Percentiles rank a stretch among this genome's conserved stretches.
These are phyloP conservation scores for Rhyacophila evoluta DNA, from an alignment of 2,888 invertebrate genomes.

Conservation along the genomic window DNA sequence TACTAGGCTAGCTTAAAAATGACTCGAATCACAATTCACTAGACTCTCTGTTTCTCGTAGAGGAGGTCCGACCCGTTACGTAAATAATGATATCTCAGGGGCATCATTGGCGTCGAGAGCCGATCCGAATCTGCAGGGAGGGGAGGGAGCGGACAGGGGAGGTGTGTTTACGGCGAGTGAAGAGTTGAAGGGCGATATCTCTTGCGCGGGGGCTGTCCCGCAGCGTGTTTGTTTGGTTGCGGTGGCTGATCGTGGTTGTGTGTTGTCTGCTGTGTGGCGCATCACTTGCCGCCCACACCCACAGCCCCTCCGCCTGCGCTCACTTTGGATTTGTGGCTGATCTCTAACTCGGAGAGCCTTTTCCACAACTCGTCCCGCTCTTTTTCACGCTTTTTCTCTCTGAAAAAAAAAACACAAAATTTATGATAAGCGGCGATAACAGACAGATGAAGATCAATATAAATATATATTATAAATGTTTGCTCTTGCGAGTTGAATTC, in stretches of 20 bases:
- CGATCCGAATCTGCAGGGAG: constrained; percentile 45
- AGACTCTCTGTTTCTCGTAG: not conserved
- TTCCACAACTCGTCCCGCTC: constrained; percentile 98
- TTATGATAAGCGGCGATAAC: too few relatives aligned
- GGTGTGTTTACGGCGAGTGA: constrained; percentile 9
- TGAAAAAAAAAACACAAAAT: too few relatives aligned
- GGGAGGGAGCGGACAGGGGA: constrained; percentile 44
- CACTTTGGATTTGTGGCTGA: constrained; percentile 72
- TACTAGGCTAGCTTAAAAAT: constrained; percentile 20
- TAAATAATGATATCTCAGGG: not conserved
- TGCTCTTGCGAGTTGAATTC: too few relatives aligned
- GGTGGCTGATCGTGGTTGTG: constrained; percentile 10
- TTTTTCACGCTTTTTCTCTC: constrained; percentile 95
- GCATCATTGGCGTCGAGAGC: not conserved
- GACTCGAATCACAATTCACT: constrained; percentile 22
- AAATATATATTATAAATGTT: too few relatives aligned
- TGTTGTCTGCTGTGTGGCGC: constrained; percentile 53
- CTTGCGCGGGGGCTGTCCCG: constrained; percentile 1
- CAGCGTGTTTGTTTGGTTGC: constrained; percentile 20
- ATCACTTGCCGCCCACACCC: constrained; percentile 54
- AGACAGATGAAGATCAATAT: too few relatives aligned
- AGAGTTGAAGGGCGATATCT: constrained; percentile 36
- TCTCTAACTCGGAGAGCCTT: constrained; percentile 90
- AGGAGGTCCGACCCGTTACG: not conserved
- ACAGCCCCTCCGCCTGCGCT: constrained; percentile 41